These are phyloP conservation scores for Peromyscus eremicus DNA, from an alignment of 2,797 vertebrate species.

Conservation along the genomic window DNA sequence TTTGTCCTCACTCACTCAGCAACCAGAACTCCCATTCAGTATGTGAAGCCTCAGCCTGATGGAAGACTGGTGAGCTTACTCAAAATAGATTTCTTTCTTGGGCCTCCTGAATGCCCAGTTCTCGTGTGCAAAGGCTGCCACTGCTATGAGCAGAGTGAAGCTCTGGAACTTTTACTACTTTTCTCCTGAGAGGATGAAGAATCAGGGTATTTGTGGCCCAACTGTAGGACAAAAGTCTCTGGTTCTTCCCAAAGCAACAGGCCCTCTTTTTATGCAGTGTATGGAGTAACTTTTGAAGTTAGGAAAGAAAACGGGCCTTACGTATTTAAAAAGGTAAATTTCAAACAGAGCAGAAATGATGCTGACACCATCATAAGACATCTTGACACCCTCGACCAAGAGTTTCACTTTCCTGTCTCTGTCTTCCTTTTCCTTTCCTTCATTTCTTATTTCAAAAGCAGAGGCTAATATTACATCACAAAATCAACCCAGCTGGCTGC, in stretches of 20 bases:
- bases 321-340: background rate
- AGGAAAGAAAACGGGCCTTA: background rate
- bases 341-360: background rate
- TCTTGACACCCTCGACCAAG: background rate
- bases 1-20: background rate
- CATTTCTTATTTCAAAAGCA: constrained; percentile 4
- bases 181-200: background rate
- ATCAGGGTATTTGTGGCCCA: background rate
- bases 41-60: background rate
- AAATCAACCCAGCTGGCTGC: background rate
- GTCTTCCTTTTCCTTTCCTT: background rate
- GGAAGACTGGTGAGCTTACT: background rate
- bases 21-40: background rate
- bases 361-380: background rate
- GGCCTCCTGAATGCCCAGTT: background rate
- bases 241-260: constrained; percentile 6
- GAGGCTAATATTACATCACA: background rate
- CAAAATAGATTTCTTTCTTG: background rate
- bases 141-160: background rate
- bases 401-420: background rate
- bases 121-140: background rate
- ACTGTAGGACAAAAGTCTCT: background rate
- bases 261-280: background rate
- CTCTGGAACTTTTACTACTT: background rate
- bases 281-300: constrained; percentile 23